Evolutionary conservation across 2,113 vertebrate species (phyloP), one percentile per base, ranked within the genome.

Genomic region (Salvelinus namaycush): DNA sequence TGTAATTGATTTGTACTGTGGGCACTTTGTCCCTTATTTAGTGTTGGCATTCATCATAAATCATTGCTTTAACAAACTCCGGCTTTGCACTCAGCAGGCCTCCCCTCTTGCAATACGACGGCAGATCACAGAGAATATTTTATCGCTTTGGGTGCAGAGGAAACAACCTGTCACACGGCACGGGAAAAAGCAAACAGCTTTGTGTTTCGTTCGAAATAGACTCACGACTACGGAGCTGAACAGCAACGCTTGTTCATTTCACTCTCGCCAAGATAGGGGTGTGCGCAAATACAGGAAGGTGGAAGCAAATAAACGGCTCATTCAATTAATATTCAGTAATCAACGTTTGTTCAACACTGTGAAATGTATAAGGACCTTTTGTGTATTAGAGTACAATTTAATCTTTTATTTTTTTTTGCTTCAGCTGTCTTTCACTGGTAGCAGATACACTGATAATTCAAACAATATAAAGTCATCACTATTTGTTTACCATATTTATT

Each of bases 41-140:
- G 84, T 88, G 88, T 89, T 92, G 91, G 93, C 93, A 92, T 92
- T 93, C 92, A 93, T 94, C 92, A 93, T 93, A 93, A 93, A 94
- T 94, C 92, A 93, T 91, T 87, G 91, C 90, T 93, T 93, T 93
- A 94, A 94, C 92, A 92, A 93, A 92, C 89, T 91, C 89, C 77
- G 9, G 39, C 39, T 44, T 44, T 11, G 39, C 39, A 44, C 39
- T 89, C 93, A 92, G 91, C 91, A 90, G 91, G 90, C 87, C 89
- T 86, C 87, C 86, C 80, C 39, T 44, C 83, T 70, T 87, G 81
- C 90, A 86, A 91, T 91, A 92, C 89, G 87, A 87, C 86, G 90
- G 89, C 88, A 92, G 93, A 93, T 93, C 92, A 92, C 91, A 93
- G 81, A 60, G 90, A 92, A 93, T 91, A 91, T 91, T 90, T 90